phyloP scores from a whole-genome alignment of 2,888 invertebrate genomes.

The Malacosoma neustria region DNA sequence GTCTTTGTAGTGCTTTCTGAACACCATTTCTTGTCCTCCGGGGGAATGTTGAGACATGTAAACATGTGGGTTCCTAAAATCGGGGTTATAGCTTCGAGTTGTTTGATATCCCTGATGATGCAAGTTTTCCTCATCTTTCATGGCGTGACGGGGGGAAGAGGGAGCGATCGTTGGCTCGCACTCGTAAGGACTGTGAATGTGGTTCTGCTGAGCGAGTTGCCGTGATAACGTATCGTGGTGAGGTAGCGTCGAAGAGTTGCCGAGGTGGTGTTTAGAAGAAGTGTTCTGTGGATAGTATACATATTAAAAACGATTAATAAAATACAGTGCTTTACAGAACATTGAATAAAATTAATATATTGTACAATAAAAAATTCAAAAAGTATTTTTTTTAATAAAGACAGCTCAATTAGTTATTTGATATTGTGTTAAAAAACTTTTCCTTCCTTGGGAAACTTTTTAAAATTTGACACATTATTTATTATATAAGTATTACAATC shows the following conservation, averaged over 20 bases:
- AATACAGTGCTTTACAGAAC: too few species aligned
- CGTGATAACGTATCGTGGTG: conserved; percentile 76
- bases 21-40: conserved; percentile 63
- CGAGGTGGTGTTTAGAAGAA: conserved; percentile 87
- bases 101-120: conserved; percentile 63
- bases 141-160: conserved; percentile 58
- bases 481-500: not conserved
- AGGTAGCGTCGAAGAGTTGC: conserved; percentile 78
- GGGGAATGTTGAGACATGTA: conserved; percentile 67
- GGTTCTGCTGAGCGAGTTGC: conserved; percentile 59
- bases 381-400: conserved; percentile 13
- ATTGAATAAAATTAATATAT: too few species aligned
- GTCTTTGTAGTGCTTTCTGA: conserved; percentile 63
- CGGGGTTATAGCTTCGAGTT: conserved; percentile 63
- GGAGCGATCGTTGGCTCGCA: conserved; percentile 60
- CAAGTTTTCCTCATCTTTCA: conserved; percentile 57
- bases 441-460: not conserved
- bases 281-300: conserved; percentile 81
- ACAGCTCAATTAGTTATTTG: conserved; percentile 27
- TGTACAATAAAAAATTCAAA: too few species aligned
- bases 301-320: too few species aligned
- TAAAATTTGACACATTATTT: not conserved
- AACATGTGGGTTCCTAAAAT: conserved; percentile 64
- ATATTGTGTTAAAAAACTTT: not conserved
- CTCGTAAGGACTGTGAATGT: conserved; percentile 73